Evolutionary conservation across 2,113 vertebrate genomes (phyloP).

Genomic region (Podiceps cristatus): DNA sequence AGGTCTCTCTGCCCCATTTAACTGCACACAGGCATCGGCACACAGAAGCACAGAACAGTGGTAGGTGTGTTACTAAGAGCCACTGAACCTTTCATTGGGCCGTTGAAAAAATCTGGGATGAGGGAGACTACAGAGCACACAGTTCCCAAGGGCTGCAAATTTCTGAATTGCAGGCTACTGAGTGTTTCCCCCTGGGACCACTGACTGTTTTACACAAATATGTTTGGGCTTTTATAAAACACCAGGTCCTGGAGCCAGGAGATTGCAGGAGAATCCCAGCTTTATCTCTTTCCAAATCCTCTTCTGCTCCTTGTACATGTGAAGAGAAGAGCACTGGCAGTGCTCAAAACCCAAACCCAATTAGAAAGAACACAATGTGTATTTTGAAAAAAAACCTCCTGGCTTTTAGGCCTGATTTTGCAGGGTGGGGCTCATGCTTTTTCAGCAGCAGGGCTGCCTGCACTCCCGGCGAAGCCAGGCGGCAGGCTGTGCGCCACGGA

Average conservation of each 20-base stretch:
- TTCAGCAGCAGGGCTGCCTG: background rate
- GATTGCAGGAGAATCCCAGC: constrained; percentile 1
- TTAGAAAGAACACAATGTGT: constrained; percentile 1
- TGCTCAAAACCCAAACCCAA: background rate
- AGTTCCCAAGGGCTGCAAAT: background rate
- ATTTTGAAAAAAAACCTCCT: background rate
- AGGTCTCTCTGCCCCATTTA: constrained; percentile 46
- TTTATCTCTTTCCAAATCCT: constrained; percentile 38
- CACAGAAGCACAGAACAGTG: background rate
- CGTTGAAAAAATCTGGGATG: background rate
- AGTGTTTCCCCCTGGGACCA: background rate
- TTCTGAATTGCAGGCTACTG: background rate
- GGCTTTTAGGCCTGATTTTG: constrained; percentile 6
- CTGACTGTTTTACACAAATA: constrained; percentile 11
- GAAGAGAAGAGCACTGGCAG: background rate
- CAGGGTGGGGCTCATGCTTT: background rate
- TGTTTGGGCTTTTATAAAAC: constrained; percentile 28
- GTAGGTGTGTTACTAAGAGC: background rate
- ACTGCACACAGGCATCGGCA: background rate
- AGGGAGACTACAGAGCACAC: background rate
- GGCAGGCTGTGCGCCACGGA: background rate
- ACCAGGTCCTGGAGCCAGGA: constrained; percentile 5
- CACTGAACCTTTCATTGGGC: background rate
- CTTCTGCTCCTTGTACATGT: background rate
- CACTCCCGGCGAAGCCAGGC: fast-evolving